Evolutionary conservation across 2,113 vertebrate genomes (phyloP).

Genomic region (Phaetusa simplex): DNA sequence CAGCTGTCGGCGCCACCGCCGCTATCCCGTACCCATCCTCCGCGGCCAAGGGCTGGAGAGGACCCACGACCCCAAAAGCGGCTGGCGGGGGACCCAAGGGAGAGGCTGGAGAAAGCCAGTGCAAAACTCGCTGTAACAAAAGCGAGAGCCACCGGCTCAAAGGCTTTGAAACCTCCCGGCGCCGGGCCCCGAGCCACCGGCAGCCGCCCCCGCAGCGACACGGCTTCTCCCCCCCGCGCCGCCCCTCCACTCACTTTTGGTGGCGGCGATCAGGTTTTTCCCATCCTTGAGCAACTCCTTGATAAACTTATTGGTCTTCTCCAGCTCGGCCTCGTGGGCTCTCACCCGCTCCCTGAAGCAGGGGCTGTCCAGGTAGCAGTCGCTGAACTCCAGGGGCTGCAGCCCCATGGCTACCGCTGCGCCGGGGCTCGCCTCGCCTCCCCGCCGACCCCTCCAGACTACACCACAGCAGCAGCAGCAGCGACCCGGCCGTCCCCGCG

Average conservation of each 20-base stretch:
- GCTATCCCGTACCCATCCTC: neutral
- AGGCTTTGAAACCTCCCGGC: neutral
- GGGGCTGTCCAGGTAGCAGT: constrained; percentile 96
- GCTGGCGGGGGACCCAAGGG: neutral
- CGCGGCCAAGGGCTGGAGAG: neutral
- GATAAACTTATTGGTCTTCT: constrained; percentile 96
- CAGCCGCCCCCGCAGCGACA: neutral
- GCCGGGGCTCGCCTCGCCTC: neutral
- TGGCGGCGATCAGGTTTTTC: constrained; percentile 94
- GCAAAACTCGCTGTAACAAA: neutral
- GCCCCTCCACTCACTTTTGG: constrained; percentile 84
- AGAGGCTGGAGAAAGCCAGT: neutral
- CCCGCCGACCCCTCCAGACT: neutral
- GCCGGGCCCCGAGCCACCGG: neutral
- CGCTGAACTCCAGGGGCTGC: constrained; percentile 95
- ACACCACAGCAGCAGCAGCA: neutral
- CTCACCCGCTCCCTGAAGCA: constrained; percentile 90
- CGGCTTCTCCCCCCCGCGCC: neutral
- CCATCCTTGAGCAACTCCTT: constrained; percentile 98
- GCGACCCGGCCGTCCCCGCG: neutral
- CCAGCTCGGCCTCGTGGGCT: constrained; percentile 93
- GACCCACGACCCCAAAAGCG: fast-evolving
- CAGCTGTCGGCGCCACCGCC: neutral
- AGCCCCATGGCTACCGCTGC: constrained; percentile 83
- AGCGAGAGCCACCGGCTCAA: neutral